Conservation (phyloP, 2,888 invertebrate species). For the Acheta domesticus region DNA sequence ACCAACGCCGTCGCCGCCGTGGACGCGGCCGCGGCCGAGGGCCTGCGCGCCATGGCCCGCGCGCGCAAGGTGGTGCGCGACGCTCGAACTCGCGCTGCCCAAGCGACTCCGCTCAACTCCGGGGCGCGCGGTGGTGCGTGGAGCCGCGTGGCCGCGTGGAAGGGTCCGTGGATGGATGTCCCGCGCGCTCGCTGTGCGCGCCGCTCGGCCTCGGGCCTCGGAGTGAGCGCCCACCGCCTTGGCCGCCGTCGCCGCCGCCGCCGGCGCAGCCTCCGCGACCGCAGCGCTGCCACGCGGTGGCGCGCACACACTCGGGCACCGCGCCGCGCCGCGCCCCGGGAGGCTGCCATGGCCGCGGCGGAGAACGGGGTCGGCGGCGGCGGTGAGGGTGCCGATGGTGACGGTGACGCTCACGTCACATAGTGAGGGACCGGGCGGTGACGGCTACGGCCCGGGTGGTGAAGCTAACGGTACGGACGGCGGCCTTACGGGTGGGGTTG, state of each 20-base stretch:
- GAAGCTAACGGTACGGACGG: too few species aligned
- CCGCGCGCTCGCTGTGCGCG: neutral
- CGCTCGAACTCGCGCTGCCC: neutral
- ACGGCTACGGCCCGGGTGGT: too few species aligned
- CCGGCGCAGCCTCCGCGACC: neutral
- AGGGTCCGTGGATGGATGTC: neutral
- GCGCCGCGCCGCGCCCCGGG: neutral
- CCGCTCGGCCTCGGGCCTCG: slow-evolving; percentile 10
- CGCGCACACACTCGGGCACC: neutral
- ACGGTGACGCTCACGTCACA: too few species aligned
- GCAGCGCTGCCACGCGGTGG: neutral
- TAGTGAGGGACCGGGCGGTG: too few species aligned
- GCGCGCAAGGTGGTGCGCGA: neutral
- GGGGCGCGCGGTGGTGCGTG: neutral
- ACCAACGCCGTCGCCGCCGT: neutral
- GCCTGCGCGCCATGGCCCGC: neutral
- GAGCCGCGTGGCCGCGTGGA: neutral
- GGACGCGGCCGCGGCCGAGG: neutral
- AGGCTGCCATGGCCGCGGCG: neutral
- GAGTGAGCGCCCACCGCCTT: neutral
- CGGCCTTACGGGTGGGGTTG: too few species aligned
- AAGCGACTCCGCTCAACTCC: neutral
- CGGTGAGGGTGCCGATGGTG: neutral
- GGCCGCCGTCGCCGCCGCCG: neutral
- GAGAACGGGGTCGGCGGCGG: neutral